Evolutionary conservation across 2,113 vertebrate species (phyloP), one percentile per base, ranked within the genome.

Genomic region (Chaetops frenatus): DNA sequence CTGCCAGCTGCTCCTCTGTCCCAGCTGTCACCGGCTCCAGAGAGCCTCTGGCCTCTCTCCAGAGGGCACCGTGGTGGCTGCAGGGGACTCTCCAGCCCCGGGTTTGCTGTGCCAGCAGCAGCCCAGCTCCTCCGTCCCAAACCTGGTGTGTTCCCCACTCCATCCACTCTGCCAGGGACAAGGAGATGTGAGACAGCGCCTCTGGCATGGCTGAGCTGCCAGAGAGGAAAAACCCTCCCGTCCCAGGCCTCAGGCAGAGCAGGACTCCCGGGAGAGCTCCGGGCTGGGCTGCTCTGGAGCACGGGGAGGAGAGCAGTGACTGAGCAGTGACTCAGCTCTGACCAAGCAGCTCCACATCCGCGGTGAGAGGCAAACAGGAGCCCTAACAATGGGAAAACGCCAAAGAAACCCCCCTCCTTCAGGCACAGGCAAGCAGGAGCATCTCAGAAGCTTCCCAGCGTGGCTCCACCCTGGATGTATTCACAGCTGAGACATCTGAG

Each of bases 261-360:
- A 2, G 3, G 2, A 8, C n/a, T 22, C 16, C 0, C 1, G 16
- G 53, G 24, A 13, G 54, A 33, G 73, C 1, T 13, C 1, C 0
- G 22, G 3, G 44, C 1, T 58, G 88, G 1, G 45, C 3, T 44
- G 12, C 74, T 57, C 17, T 2, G 15, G 67, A 44, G 48, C 40
- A 9, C 33, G 50, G 40, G 19, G 28, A 42, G 56, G 64, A 47
- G 36, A 40, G 65, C 10, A 40, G 9, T 6, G 58, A 15, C n/a
- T 12, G 4, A 29, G 13, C 1, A 45, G 83, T 35, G 86, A 51
- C 92, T 72, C 77, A 56, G 81, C 87, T 33, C 80, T 21, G 47
- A 4, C 53, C 44, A 1, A 15, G 76, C 2, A 31, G 61, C 62
- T 51, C 57, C 6, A 0, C 56, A 7, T 12, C 2, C 3, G 10